These are phyloP conservation scores for Synanthedon formicaeformis DNA, from an alignment of 2,888 invertebrate species.

Conservation along the genomic window DNA sequence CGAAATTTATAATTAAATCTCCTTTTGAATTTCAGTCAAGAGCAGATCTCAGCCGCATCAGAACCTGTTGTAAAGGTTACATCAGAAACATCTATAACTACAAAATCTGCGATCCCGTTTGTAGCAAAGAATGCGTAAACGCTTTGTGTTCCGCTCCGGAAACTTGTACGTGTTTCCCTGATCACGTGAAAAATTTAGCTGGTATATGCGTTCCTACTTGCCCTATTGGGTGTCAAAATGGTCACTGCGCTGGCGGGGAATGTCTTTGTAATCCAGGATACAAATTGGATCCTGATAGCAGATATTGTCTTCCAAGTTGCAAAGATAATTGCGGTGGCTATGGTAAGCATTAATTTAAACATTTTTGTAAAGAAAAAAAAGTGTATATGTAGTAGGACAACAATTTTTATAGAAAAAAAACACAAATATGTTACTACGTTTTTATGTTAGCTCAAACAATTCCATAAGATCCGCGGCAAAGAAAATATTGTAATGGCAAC, in stretches of 20 bases:
- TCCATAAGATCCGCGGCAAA: too few relatives aligned
- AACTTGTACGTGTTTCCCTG: constrained; percentile 73
- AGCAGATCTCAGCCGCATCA: constrained; percentile 73
- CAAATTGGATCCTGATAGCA: constrained; percentile 64
- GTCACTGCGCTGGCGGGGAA: constrained; percentile 70
- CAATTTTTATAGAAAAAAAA: too few relatives aligned
- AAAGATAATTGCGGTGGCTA: constrained; percentile 55
- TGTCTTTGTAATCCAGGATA: constrained; percentile 76
- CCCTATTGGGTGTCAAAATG: constrained; percentile 76
- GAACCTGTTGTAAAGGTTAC: constrained; percentile 80
- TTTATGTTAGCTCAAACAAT: too few relatives aligned
- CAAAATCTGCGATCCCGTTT: constrained; percentile 72
- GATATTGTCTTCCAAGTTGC: constrained; percentile 74
- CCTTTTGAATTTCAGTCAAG: constrained; percentile 52
- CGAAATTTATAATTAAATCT: too few relatives aligned
- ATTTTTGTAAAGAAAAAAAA: neutral
- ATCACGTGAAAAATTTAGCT: constrained; percentile 67
- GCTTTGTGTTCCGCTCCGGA: constrained; percentile 75
- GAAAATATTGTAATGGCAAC: too few relatives aligned
- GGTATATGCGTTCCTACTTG: constrained; percentile 75
- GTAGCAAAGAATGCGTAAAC: constrained; percentile 72
- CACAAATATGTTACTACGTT: too few relatives aligned
- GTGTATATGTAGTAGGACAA: neutral
- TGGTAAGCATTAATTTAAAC: constrained; percentile 28
- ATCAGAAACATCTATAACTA: constrained; percentile 68